These are phyloP conservation scores for Tipula unca DNA, from an alignment of 2,888 invertebrate genomes.

Conservation along the genomic window DNA sequence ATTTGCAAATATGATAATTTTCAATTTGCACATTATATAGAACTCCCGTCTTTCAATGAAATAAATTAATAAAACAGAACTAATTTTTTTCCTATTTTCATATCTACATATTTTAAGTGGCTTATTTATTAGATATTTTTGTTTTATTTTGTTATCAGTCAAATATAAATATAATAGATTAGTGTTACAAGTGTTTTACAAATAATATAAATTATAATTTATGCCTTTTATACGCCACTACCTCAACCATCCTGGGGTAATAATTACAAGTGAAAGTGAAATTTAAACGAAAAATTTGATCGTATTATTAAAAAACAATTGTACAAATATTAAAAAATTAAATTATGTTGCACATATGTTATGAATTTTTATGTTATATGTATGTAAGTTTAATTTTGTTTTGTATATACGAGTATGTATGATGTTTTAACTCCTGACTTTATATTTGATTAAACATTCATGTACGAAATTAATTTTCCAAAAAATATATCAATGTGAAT, in stretches of 20 bases:
- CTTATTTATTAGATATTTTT: conserved; percentile 8
- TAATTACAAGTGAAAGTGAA: background rate
- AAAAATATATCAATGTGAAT: background rate
- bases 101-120: background rate
- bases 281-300: background rate
- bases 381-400: background rate
- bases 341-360: background rate
- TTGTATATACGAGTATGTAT: background rate
- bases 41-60: background rate
- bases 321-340: background rate
- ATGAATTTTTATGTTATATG: background rate
- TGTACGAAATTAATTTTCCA: background rate
- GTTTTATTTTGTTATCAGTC: conserved; percentile 18
- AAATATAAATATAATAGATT: conserved; percentile 15
- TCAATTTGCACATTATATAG: background rate
- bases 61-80: background rate
- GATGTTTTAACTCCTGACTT: background rate
- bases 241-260: background rate
- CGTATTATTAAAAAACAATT: background rate
- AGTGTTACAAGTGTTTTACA: conserved; percentile 19
- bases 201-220: conserved; percentile 18
- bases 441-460: background rate
- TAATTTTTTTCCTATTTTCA: background rate
- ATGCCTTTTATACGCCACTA: background rate
- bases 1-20: background rate